Percentiles rank a stretch among this genome's conserved stretches.
These are phyloP conservation scores for Antitype chi DNA, from an alignment of 2,888 invertebrate genomes.

Conservation along the genomic window DNA sequence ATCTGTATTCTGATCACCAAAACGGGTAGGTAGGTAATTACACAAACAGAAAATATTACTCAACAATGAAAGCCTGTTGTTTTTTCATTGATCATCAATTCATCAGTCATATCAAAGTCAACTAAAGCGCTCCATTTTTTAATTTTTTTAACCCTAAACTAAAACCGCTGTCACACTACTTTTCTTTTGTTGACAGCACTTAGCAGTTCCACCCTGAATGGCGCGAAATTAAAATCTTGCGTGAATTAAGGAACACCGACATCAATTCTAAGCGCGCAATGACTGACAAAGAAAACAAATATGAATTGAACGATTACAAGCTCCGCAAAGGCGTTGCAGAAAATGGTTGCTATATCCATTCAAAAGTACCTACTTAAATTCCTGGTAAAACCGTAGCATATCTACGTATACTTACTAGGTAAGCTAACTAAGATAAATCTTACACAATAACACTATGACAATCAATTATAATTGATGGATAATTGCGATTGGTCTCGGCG, in stretches of 20 bases:
- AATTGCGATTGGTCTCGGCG: slow-evolving; percentile 20
- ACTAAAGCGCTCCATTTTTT: no score
- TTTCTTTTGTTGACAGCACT: not conserved
- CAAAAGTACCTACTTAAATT: not conserved
- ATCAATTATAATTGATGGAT: slow-evolving; percentile 2
- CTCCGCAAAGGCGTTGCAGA: not conserved
- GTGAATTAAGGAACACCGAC: not conserved
- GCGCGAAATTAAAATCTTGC: not conserved
- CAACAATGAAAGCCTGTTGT: no score
- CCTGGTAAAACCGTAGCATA: not conserved
- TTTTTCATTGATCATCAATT: not conserved
- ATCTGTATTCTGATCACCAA: not conserved
- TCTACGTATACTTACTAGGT: no score
- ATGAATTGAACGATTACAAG: not conserved
- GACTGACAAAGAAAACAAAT: not conserved
- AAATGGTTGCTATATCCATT: not conserved
- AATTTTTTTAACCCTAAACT: not conserved
- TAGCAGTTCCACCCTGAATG: no score
- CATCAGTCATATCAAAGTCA: no score
- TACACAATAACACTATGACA: not conserved
- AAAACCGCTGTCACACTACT: not conserved
- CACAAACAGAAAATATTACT: not conserved
- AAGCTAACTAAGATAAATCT: not conserved
- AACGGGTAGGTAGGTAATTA: not conserved
- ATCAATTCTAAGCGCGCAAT: not conserved